phyloP scores from a whole-genome alignment of 2,797 vertebrate genomes.

The Gorsachius magnificus region DNA sequence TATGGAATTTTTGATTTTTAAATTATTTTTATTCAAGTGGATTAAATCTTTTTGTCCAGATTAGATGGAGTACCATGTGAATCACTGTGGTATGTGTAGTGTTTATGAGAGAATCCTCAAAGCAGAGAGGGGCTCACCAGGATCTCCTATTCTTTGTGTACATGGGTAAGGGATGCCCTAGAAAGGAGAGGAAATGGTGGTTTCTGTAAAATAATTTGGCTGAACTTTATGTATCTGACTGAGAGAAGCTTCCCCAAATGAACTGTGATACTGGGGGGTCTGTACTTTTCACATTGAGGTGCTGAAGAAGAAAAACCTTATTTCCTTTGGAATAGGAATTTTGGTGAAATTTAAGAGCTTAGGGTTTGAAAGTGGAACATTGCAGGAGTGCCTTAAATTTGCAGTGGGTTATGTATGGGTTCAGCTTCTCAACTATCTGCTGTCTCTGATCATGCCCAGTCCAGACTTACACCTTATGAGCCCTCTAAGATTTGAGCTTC shows the following conservation, averaged over 20 bases:
- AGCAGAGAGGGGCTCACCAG: neutral
- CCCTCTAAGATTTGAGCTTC: neutral
- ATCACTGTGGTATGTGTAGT: neutral
- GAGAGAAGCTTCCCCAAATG: neutral
- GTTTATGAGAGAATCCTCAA: neutral
- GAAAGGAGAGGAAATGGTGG: neutral
- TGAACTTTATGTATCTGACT: neutral
- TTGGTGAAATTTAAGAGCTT: neutral
- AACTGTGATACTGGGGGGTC: neutral
- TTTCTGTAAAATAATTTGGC: neutral
- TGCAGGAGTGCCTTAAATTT: neutral
- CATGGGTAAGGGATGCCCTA: neutral
- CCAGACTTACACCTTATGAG: neutral
- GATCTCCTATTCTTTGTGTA: neutral
- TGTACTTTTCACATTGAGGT: neutral
- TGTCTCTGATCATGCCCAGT: neutral
- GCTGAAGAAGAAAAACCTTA: neutral
- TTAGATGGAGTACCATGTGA: neutral
- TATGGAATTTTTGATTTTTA: neutral
- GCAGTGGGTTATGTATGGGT: neutral
- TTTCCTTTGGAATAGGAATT: neutral
- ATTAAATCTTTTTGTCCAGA: neutral
- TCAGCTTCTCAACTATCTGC: neutral
- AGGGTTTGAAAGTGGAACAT: neutral
- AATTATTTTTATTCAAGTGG: neutral